These are phyloP conservation scores for Eurytoma adleriae DNA, from an alignment of 2,888 invertebrate genomes.

Conservation along the genomic window DNA sequence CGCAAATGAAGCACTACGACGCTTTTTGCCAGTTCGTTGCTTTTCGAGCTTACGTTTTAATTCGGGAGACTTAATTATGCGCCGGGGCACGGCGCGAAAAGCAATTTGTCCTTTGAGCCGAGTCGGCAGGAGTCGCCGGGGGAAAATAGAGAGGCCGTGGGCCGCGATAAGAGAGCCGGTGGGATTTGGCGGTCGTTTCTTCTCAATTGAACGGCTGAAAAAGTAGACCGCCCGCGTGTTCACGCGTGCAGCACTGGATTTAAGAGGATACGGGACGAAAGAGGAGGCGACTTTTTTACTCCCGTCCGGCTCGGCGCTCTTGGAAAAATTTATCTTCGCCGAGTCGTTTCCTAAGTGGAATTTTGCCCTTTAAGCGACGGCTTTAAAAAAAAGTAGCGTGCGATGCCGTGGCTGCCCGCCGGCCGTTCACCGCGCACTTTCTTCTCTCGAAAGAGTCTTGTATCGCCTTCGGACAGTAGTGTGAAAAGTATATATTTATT, in stretches of 20 bases:
- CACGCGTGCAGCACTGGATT: neutral
- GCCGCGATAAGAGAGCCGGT: neutral
- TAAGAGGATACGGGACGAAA: constrained; percentile 2
- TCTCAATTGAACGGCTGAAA: constrained; percentile 11
- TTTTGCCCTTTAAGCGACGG: too few relatives aligned
- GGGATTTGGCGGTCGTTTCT: constrained; percentile 22
- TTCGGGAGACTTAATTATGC: constrained; percentile 22
- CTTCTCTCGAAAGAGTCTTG: too few relatives aligned
- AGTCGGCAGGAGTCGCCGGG: too few relatives aligned
- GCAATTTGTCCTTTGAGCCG: constrained; percentile 27
- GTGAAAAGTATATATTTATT: too few relatives aligned
- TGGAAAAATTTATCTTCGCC: neutral
- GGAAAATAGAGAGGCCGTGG: too few relatives aligned
- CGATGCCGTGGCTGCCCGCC: too few relatives aligned
- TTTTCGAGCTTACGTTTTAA: neutral
- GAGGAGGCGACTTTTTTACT: neutral
- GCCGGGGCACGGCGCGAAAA: neutral
- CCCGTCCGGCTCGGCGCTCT: neutral
- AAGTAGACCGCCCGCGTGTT: constrained; percentile 1
- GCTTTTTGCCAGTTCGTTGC: neutral
- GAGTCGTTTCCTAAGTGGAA: neutral
- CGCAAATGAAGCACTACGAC: too few relatives aligned
- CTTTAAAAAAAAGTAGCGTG: too few relatives aligned
- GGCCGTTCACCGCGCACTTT: too few relatives aligned
- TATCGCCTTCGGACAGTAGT: too few relatives aligned